Base-by-base conservation (phyloP, 1,140 invertebrate species). In the Heliconius nattereri region DNA sequence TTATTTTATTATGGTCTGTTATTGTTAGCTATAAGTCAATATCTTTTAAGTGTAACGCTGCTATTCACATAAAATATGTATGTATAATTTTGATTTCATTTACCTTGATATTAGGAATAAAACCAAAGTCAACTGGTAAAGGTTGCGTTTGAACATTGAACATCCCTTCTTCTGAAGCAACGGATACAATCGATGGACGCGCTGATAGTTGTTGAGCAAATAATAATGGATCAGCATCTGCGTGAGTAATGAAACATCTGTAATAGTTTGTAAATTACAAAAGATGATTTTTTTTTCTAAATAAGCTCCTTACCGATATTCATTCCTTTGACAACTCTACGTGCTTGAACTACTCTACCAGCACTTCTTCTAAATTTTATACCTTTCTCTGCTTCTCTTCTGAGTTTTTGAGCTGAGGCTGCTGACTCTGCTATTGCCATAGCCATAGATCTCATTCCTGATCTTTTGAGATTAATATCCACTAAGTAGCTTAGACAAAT, bases 321-420 rank as follows among this genome's bases (percentile, higher is more conserved):
- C 92, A 94, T 92, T 73, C 91, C 90, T 81, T 91, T 94, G 7
- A 90, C 93, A 70, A 94, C 90, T 85, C 93, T 84, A 66, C 89
- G 80, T 13, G 93, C 93, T 87, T 94, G 91, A 37, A 94, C 82
- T 75, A 94, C 85, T 86, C 91, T 88, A 13, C 91, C 89, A 76
- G 93, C 93, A 83, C 93, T 94, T 85, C 91, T 84, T 77, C 89
- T 89, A 78, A 94, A 94, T 86, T 89, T 79, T n/a, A 94, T 90
- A 71, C 93, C 92, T 75, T 91, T 94, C 82, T 94, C 93, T 32
- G 91, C 89, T 83, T 94, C 93, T 79, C 91, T 89, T 83, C 93
- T 85, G 13, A 94, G 78, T 72, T 91, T 90, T 81, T 94, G 92
- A 37, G 88, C 87, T 13, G 93, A 89, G 37, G 93, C 91, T 57